Conservation (phyloP, 53 echinoderm and acorn worm species). For the Arbacia lixula region DNA sequence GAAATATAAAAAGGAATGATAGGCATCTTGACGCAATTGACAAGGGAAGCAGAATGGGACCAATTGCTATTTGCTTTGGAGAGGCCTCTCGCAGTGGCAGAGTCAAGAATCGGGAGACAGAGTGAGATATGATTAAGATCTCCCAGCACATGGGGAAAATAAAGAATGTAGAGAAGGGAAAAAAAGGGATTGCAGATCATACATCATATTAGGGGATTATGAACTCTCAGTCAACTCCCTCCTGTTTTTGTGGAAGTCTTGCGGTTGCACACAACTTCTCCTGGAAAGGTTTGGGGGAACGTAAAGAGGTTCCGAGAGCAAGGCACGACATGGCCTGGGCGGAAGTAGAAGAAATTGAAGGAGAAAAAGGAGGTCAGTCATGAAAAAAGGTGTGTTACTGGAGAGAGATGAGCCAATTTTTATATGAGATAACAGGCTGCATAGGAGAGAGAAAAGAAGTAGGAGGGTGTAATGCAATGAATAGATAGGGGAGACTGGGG, state of each 20-base stretch:
- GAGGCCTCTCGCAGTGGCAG: background rate
- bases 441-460: too few relatives aligned
- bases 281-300: constrained; percentile 7
- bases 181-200: background rate
- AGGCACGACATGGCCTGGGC: constrained; percentile 2
- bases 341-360: constrained; percentile 16
- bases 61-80: background rate
- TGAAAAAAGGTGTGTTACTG: constrained; percentile 34
- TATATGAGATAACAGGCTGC: too few relatives aligned
- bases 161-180: background rate
- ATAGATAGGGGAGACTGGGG: too few relatives aligned
- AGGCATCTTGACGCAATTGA: constrained; percentile 40
- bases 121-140: background rate
- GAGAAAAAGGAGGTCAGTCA: constrained; percentile 33
- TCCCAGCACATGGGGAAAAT: background rate
- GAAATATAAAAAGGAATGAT: constrained; percentile 21
- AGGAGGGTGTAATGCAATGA: too few relatives aligned
- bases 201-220: constrained; percentile 1
- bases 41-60: constrained; percentile 15
- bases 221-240: constrained; percentile 38
- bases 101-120: background rate
- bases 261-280: constrained; percentile 35
- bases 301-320: constrained; percentile 53
- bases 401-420: constrained; percentile 31
- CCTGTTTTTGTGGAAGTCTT: constrained; percentile 22